These are phyloP conservation scores for Eristalis pertinax DNA, from an alignment of 2,888 invertebrate genomes.

Conservation along the genomic window DNA sequence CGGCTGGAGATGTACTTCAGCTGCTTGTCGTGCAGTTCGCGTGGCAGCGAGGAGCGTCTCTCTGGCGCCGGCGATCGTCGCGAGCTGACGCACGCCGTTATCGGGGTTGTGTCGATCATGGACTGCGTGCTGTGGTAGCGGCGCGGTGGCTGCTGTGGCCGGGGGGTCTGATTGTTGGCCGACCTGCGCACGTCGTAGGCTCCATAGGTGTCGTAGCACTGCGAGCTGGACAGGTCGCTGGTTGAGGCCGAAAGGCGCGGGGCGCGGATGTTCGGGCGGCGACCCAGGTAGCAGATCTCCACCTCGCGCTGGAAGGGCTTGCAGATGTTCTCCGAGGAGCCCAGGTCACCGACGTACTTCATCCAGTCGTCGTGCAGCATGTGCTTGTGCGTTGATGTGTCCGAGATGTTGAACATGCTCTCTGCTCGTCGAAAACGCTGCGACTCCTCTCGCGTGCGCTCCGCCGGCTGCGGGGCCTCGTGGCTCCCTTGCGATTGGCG, in stretches of 20 bases:
- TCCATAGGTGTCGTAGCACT: conserved; percentile 76
- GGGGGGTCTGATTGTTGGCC: conserved; percentile 77
- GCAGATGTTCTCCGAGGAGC: conserved; percentile 80
- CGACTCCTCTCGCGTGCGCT: conserved; percentile 35
- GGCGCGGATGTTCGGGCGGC: conserved; percentile 77
- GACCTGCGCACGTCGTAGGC: conserved; percentile 77
- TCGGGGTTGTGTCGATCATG: conserved; percentile 80
- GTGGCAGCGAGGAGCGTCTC: conserved; percentile 84
- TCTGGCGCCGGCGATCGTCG: conserved; percentile 53
- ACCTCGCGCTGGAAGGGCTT: conserved; percentile 80
- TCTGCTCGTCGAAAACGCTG: conserved; percentile 76
- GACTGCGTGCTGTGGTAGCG: conserved; percentile 79
- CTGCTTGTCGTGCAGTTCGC: conserved; percentile 83
- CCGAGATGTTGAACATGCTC: conserved; percentile 78
- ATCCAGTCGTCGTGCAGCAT: conserved; percentile 82
- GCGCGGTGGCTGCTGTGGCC: conserved; percentile 75
- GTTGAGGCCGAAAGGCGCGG: conserved; percentile 79
- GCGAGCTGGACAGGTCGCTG: conserved; percentile 76
- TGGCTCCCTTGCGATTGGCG: conserved; percentile 66
- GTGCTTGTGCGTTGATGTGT: conserved; percentile 72
- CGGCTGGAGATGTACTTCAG: conserved; percentile 86
- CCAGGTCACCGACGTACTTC: conserved; percentile 81
- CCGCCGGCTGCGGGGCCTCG: conserved; percentile 22
- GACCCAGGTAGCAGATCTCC: conserved; percentile 78
- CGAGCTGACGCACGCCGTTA: conserved; percentile 78